Evolutionary conservation across 2,888 invertebrate species (phyloP).

Genomic region (Epicampocera succincta): DNA sequence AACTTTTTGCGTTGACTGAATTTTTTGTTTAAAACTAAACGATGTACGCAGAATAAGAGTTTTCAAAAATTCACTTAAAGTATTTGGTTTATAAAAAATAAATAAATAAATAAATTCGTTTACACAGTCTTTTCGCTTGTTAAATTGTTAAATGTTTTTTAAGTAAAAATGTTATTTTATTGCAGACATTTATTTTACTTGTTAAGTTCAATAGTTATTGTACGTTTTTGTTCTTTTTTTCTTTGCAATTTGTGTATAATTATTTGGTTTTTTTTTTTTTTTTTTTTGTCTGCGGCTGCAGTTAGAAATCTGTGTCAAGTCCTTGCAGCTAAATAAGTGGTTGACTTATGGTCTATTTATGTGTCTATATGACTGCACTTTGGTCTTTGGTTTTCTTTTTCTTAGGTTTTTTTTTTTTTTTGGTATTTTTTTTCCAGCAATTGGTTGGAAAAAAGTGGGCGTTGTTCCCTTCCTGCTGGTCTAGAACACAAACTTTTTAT

Average conservation of each 20-base stretch:
- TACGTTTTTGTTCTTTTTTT: neutral
- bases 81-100: conserved; percentile 23
- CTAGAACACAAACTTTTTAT: conserved; percentile 20
- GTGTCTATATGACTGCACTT: conserved; percentile 49
- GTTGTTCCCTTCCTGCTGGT: conserved; percentile 53
- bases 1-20: conserved; percentile 67
- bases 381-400: conserved; percentile 37
- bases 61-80: conserved; percentile 48
- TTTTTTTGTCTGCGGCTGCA: conserved; percentile 60
- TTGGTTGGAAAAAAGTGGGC: conserved; percentile 48
- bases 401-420: conserved; percentile 28
- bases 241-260: conserved; percentile 43
- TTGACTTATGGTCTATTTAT: conserved; percentile 37
- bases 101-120: conserved; percentile 65
- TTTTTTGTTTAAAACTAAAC: conserved; percentile 63
- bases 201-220: neutral
- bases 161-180: conserved; percentile 4
- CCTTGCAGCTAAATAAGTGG: conserved; percentile 61
- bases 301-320: conserved; percentile 72
- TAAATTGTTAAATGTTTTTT: no score
- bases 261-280: conserved; percentile 45
- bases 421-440: conserved; percentile 25
- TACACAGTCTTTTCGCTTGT: conserved; percentile 50
- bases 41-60: conserved; percentile 38
- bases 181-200: conserved; percentile 5